These are phyloP conservation scores for Alosa alosa DNA, from an alignment of 2,113 vertebrate genomes.

Conservation along the genomic window DNA sequence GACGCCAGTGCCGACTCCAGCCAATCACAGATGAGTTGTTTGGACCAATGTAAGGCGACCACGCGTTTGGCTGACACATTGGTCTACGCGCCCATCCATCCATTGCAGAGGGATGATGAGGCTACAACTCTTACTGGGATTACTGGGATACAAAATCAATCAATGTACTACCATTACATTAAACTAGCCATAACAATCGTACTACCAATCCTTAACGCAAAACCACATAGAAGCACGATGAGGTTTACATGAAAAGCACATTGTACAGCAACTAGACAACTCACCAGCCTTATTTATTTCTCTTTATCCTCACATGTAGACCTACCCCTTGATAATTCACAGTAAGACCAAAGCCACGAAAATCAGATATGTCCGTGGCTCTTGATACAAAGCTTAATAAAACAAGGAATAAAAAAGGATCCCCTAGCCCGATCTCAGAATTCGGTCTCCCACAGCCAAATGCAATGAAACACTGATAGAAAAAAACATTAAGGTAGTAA, in stretches of 20 bases:
- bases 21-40: constrained; percentile 55
- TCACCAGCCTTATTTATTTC: not conserved
- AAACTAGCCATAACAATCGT: not conserved
- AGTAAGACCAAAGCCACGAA: not conserved
- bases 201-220: not conserved
- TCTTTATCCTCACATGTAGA: not conserved
- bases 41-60: constrained; percentile 65
- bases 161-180: not conserved
- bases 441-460: not conserved
- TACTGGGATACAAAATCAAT: not conserved
- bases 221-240: not conserved
- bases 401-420: not conserved
- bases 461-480: not conserved
- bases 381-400: not conserved
- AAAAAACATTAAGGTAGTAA: not conserved
- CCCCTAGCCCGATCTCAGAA: not conserved
- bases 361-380: not conserved
- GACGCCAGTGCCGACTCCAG: constrained; percentile 20
- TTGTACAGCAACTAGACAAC: not conserved
- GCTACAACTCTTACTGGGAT: not conserved
- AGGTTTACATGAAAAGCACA: not conserved
- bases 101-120: not conserved
- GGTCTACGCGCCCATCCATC: not conserved
- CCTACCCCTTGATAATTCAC: not conserved
- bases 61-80: constrained; percentile 62